phyloP scores from a whole-genome alignment of 1,140 invertebrate genomes.

The Dendroctonus valens region DNA sequence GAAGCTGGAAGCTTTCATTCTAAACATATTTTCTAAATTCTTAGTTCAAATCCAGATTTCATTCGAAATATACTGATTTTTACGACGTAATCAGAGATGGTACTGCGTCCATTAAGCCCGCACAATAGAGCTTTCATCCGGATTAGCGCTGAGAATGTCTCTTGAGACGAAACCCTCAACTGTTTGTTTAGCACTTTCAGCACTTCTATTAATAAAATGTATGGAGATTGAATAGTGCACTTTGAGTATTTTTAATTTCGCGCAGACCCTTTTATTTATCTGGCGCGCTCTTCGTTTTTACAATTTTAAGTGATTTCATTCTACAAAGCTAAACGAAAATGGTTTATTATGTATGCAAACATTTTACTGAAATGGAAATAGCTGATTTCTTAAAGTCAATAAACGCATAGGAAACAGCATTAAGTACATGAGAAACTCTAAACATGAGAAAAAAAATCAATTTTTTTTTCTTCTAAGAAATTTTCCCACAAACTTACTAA shows the following conservation, averaged over 20 bases:
- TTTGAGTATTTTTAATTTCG: conserved; percentile 25
- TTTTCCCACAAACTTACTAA: too few species aligned
- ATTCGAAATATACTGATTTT: conserved; percentile 13
- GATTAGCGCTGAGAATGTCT: conserved; percentile 30
- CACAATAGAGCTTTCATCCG: conserved; percentile 33
- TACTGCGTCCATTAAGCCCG: conserved; percentile 21
- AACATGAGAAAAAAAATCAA: too few species aligned
- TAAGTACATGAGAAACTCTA: too few species aligned
- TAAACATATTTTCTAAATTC: neutral
- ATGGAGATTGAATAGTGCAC: conserved; percentile 30
- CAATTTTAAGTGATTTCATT: conserved; percentile 24
- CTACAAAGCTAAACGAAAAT: neutral
- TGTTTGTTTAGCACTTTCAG: conserved; percentile 34
- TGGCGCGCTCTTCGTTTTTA: conserved; percentile 26
- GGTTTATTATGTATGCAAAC: too few species aligned
- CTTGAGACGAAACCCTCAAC: conserved; percentile 29
- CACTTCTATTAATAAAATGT: conserved; percentile 33
- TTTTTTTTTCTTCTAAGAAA: too few species aligned
- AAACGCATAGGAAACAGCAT: too few species aligned
- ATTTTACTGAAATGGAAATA: too few species aligned
- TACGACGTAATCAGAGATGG: conserved; percentile 27
- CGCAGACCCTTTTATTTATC: conserved; percentile 18
- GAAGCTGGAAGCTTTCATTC: neutral
- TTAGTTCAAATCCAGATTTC: conserved; percentile 1
- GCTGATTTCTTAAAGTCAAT: too few species aligned